Base-by-base conservation (phyloP, 2,113 vertebrate species). In the Hypocryptadius cinnamomeus region DNA sequence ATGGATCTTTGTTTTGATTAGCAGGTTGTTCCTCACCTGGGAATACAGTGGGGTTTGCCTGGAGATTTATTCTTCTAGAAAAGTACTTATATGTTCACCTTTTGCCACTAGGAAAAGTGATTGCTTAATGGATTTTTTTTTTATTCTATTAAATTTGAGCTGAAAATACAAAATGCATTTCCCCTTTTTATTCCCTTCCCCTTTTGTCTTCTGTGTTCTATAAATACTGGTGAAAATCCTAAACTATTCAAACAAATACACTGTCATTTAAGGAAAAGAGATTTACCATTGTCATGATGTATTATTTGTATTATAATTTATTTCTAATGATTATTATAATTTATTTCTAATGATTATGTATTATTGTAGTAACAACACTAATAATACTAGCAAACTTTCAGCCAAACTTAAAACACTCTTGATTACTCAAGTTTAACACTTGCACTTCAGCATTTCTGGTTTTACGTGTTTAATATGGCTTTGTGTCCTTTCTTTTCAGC, bases 1-100 rank as follows among this genome's bases (percentile, higher is more conserved):
- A 8, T 5, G 30, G 35, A 35, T 19, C 16, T 0, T 0, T 33
- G 15, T 16, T 40, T 57, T 44, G 17, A 53, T 57, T 25, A 53
- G 6, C 14, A 64, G 30, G 27, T 15, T 83, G 9, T 16, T 79
- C 10, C 7, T 88, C 44, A 20, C 5, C 24, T 15, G 8, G 28
- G 45, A 79, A 39, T 27, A n/a, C 7, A 53, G 13, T 28, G 12
- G 8, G 14, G 3, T 50, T 78, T 69, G 6, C 56, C 19, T 44
- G 37, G 19, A 1, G 61, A 30, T 19, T 83, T 28, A 7, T 68
- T 53, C 16, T 64, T 56, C 24, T 27, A 33, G 40, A 68, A 39
- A 45, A 17, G 17, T 56, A 8, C 17, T 40, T 42, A 13, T 2
- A 6, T 48, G 6, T 12, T 76, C 3, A n/a, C 2, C 3, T 69